Evolutionary conservation across 2,888 invertebrate species (phyloP).

Genomic region (Phaedon cochleariae): DNA sequence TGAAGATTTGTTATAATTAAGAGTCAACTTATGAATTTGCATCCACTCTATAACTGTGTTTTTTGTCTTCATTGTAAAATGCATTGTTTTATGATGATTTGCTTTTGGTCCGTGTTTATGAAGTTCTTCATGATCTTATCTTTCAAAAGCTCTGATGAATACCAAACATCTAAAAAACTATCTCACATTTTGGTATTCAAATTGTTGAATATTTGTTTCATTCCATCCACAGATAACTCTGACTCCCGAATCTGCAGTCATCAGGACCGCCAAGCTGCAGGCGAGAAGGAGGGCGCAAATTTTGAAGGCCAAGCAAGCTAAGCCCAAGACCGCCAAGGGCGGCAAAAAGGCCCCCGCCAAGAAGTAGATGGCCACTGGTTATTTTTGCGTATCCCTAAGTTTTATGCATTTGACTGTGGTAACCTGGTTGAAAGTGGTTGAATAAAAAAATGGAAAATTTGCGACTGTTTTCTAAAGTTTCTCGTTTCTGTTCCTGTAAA

Average conservation of each 20-base stretch:
- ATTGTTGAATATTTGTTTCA: slow-evolving; percentile 1
- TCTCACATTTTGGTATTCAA: not conserved
- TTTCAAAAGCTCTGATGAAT: slow-evolving; percentile 45
- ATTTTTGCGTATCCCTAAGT: slow-evolving; percentile 36
- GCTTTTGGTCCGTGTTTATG: slow-evolving; percentile 55
- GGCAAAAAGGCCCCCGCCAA: slow-evolving; percentile 34
- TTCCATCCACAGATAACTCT: slow-evolving; percentile 49
- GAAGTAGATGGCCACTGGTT: slow-evolving; percentile 34
- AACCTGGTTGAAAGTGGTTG: slow-evolving; percentile 33
- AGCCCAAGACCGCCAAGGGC: slow-evolving; percentile 60
- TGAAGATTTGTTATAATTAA: too few species aligned
- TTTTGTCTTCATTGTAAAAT: too few species aligned
- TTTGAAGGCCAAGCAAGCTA: slow-evolving; percentile 65
- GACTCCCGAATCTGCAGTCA: slow-evolving; percentile 61
- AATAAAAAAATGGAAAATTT: slow-evolving; percentile 43
- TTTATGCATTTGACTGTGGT: slow-evolving; percentile 45
- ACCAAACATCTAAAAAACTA: not conserved
- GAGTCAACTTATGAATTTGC: too few species aligned
- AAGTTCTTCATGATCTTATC: slow-evolving; percentile 48
- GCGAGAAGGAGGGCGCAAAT: slow-evolving; percentile 65
- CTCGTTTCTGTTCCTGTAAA: too few species aligned
- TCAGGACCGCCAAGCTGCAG: slow-evolving; percentile 65
- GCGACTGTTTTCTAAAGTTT: not conserved
- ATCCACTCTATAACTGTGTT: too few species aligned
- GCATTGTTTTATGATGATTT: slow-evolving; percentile 36